Evolutionary conservation across 1,140 invertebrate genomes (phyloP), one percentile per base, ranked within the genome.

Genomic region (Neomicropteryx cornuta): DNA sequence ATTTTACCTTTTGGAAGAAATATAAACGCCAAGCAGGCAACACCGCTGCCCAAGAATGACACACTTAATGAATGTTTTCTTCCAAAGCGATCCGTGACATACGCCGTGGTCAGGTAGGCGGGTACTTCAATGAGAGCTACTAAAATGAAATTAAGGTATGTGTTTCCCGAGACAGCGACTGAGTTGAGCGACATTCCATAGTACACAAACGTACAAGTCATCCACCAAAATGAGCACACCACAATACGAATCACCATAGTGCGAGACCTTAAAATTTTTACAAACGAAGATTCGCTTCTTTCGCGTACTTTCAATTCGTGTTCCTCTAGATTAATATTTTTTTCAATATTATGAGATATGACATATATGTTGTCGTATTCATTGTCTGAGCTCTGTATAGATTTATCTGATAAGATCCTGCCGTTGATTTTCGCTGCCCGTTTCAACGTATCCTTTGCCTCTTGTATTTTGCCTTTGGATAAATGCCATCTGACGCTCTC

Each of bases 171-270:
- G 17, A 90, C 62, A 22, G 81, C 68, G 5, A 83, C 81, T 0
- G 83, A 78, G 53, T 86, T 87, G 28, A 88, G 71, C 5, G 83
- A 83, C 4, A 90, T 57, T 0, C 85, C 87, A 54, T 87, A 89
- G 57, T 86, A 90, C 3, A 87, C 74, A 48, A 87, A 78, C 1
- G 77, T 69, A 44, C 74, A 72, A 2, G 77, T 71, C 2, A 77
- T 58, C 81, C 77, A 86, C 58, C 72, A 83, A 56, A 79, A 73
- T 30, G 68, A 74, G 42, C 79, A 77, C 14, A 73, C 70, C 4
- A 73, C 52, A 35, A 83, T 66, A 19, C 80, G 69, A 48, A 73
- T 58, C 52, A 79, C 45, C 45, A 77, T 68, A 33, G 69, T 67
- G 10, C 64, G 61, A 1, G 77, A 66, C 46, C 63, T 71, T 28